Percentiles rank a stretch among this genome's conserved stretches.
Conservation (phyloP, 2,113 vertebrate genomes). For the Oryctolagus cuniculus region DNA sequence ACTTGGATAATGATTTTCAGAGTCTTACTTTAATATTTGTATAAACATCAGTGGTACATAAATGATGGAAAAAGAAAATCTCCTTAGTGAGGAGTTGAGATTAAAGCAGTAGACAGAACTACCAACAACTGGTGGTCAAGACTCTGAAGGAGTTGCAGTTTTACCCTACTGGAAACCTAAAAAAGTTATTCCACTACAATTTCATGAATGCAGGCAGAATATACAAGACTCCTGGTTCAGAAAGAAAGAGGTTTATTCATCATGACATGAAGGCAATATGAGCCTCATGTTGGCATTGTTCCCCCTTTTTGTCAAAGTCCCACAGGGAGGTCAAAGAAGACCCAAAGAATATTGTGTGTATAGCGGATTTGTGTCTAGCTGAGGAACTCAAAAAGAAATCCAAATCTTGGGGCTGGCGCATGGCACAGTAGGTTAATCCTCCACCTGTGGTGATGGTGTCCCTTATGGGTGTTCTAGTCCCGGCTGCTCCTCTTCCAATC, state of each 20-base stretch:
- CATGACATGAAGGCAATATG: neutral
- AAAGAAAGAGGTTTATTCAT: slow-evolving; percentile 9
- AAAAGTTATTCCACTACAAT: neutral
- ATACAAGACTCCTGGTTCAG: neutral
- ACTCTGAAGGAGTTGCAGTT: neutral
- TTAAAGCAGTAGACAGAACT: slow-evolving; percentile 1
- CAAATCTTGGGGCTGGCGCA: neutral
- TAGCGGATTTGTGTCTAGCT: neutral
- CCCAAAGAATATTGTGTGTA: neutral
- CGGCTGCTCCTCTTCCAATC: too few species aligned
- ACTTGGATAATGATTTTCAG: neutral
- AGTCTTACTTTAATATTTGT: neutral
- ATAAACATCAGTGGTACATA: neutral
- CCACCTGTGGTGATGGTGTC: too few species aligned
- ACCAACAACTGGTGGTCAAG: neutral
- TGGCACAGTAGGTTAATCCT: too few species aligned
- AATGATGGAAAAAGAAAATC: neutral
- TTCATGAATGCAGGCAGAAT: slow-evolving; percentile 22
- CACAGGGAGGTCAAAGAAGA: neutral
- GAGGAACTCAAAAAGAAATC: neutral
- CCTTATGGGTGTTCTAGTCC: too few species aligned
- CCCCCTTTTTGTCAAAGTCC: neutral
- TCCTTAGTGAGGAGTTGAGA: neutral
- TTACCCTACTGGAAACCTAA: neutral
- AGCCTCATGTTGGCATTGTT: neutral